Evolutionary conservation across 2,113 vertebrate genomes (phyloP).

Genomic region (Odontesthes bonariensis): DNA sequence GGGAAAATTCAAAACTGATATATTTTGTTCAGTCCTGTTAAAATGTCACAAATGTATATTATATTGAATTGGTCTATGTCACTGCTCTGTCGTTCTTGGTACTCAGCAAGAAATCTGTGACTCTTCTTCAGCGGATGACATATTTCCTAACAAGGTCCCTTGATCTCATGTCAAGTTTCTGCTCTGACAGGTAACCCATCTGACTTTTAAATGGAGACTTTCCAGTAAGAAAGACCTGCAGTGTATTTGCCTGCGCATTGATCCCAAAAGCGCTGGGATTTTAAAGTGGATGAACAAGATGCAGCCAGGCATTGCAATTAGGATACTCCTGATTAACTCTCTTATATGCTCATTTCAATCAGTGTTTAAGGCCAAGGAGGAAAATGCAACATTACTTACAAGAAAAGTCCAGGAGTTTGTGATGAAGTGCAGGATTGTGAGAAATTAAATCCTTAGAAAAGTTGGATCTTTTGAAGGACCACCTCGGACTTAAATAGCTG

Average conservation of each 20-base stretch:
- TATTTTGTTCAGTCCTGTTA: not conserved
- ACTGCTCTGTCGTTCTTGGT: slow-evolving; percentile 5
- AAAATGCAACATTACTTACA: not conserved
- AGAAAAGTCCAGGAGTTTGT: slow-evolving; percentile 10
- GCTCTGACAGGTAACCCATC: slow-evolving; percentile 54
- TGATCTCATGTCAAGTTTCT: slow-evolving; percentile 25
- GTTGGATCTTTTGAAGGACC: not conserved
- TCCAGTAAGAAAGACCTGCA: slow-evolving; percentile 34
- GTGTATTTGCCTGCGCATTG: slow-evolving; percentile 53
- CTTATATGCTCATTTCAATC: slow-evolving; percentile 41
- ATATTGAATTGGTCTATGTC: not conserved
- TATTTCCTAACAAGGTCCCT: slow-evolving; percentile 41
- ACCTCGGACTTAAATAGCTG: not conserved
- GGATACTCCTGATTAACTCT: slow-evolving; percentile 54
- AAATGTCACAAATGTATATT: not conserved
- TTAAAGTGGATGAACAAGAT: slow-evolving; percentile 47
- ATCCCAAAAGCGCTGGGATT: slow-evolving; percentile 54
- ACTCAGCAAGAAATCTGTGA: slow-evolving; percentile 11
- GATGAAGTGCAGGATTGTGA: not conserved
- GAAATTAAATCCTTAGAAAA: slow-evolving; percentile 2
- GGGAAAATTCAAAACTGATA: not conserved
- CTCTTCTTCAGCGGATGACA: slow-evolving; percentile 24
- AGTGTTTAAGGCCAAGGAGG: slow-evolving; percentile 28
- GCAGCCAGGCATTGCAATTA: slow-evolving; percentile 40
- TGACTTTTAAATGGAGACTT: slow-evolving; percentile 55